Evolutionary conservation across 2,113 vertebrate genomes (phyloP).

Genomic region (Sprattus sprattus): DNA sequence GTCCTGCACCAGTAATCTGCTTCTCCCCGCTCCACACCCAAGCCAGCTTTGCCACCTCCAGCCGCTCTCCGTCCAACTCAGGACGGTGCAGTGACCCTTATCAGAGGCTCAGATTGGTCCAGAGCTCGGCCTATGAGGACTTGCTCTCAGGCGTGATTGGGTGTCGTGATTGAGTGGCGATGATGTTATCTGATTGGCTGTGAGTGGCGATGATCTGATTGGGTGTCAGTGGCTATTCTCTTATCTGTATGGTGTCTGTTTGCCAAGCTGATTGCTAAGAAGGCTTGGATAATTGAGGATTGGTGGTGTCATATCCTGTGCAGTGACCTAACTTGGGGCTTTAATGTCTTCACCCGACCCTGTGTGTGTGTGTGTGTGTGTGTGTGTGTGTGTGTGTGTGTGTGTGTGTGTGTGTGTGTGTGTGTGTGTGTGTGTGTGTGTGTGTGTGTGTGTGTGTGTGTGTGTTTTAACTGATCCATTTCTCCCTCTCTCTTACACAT

Average conservation of each 20-base stretch:
- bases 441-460: neutral
- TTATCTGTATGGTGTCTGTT: neutral
- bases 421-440: neutral
- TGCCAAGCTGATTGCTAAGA: neutral
- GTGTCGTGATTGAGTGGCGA: neutral
- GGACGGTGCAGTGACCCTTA: neutral
- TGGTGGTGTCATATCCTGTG: neutral
- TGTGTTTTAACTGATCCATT: neutral
- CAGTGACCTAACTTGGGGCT: neutral
- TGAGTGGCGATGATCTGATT: neutral
- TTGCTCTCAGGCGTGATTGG: neutral
- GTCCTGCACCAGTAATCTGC: too few species aligned
- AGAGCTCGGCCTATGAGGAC: neutral
- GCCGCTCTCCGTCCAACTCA: neutral
- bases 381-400: conserved; percentile 4
- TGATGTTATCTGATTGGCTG: neutral
- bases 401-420: neutral
- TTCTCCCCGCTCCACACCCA: too few species aligned
- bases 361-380: conserved; percentile 10
- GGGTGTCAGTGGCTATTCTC: neutral
- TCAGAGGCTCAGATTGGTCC: neutral
- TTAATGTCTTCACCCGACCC: neutral
- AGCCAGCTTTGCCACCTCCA: neutral
- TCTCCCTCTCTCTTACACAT: too few species aligned
- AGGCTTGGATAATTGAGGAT: neutral